Evolutionary conservation across 2,797 vertebrate genomes (phyloP), one percentile per base, ranked within the genome.

Genomic region (Thripadectes ignobilis): DNA sequence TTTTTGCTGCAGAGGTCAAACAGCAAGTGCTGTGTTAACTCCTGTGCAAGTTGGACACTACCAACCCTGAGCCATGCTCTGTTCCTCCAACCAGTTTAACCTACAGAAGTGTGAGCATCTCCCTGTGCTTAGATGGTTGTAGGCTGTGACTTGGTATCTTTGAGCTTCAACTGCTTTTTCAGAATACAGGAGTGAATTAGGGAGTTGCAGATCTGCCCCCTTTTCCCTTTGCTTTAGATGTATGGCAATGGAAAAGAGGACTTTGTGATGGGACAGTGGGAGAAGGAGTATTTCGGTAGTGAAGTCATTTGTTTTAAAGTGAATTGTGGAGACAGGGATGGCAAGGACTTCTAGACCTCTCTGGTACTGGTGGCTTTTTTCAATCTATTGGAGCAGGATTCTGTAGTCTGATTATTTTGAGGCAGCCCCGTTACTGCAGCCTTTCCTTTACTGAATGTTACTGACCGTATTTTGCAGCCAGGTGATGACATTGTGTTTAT

Each of bases 401-500:
- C 24, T 67, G 13, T 43, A 59, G 32, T 19, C 32, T 80, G 22
- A 13, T 18, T 57, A 57, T 85, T 83, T 75, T 45, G 41, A 77
- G 30, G 38, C 4, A 62, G 7, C 10, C 51, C 46, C 27, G 19
- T 38, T 43, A n/a, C 63, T 62, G 62, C 32, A 88, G 34, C 29
- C n/a, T 48, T 24, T 62, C 23, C 30, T 72, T 46, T 43, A 51
- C 41, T 45, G 48, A 72, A 62, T 38, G 18, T 34, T 45, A 59
- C 38, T 78, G 66, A 58, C 12, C n/a, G 1, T 96, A 29, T 97
- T 92, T 97, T 97, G 39, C 97, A 99, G 99, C 98, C 99, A 68
- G 98, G 98, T 86, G 98, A 99, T 97, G 99, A 99, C 69, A 97
- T 99, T 86, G 98, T 99, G 92, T 96, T 99, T 75, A 99, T 99